Evolutionary conservation across 2,797 vertebrate species (phyloP), one percentile per base, ranked within the genome.

Genomic region (Enteromius trimaculatus): DNA sequence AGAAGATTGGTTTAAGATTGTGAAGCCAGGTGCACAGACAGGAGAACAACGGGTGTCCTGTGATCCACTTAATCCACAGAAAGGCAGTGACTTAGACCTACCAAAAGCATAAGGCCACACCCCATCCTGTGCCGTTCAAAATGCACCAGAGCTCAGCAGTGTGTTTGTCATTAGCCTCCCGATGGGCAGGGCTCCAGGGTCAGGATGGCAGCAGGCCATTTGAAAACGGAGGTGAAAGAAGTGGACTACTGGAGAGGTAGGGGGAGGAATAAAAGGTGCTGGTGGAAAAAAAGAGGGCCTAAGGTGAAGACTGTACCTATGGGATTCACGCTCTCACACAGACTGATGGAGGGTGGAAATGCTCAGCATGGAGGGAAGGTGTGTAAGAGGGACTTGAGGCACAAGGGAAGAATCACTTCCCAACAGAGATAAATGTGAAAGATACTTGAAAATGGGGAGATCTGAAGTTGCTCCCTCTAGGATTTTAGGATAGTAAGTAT

Each of bases 81-180:
- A 90, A 90, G 89, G 89, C 88, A 81, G 79, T 80, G 85, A 83
- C 87, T 88, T 88, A 90, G 88, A 90, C 84, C 14, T 19, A 83
- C 69, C 44, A 6, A 58, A 85, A 75, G 23, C 68, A 68, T 49
- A 77, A 83, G 81, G 66, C 81, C 37, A 55, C 23, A 55, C 65
- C 64, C 77, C 82, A 71, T 69, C 74, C 66, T 37, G 69, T 65
- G 81, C 64, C 84, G 86, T 90, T 91, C 88, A 90, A 90, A 89
- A 90, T 39, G 84, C 85, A 89, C 89, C 89, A 89, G 70, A 81
- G 86, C 84, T 64, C 71, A 84, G 88, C 77, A 90, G 77, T 85
- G 88, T 87, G 88, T 90, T 92, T 92, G 88, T 93, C 90, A 93
- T 94, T 93, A 93, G 89, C 90, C 92, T 89, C 92, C 91, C 70